Conservation (phyloP, 2,888 invertebrate species). For the Drosophila nigricruria region DNA sequence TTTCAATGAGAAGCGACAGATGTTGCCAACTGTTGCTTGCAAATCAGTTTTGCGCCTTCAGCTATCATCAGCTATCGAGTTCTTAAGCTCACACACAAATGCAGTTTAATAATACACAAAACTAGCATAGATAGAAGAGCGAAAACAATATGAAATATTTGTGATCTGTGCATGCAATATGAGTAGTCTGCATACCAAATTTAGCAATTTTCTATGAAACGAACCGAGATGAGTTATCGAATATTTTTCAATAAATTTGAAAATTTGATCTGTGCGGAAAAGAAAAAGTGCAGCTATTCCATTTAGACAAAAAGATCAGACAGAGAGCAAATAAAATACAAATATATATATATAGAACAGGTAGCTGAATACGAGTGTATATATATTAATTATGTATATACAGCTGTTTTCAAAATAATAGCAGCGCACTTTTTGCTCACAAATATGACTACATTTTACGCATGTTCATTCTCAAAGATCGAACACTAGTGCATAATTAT, state of each 20-base stretch:
- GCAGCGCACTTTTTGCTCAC: no score
- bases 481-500: no score
- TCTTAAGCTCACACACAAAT: no score
- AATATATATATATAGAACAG: no score
- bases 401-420: no score
- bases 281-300: background rate
- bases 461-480: no score
- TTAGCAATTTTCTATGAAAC: background rate
- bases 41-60: slow-evolving; percentile 29
- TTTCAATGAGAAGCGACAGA: slow-evolving; percentile 9
- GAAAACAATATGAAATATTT: background rate
- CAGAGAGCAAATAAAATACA: no score
- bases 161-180: background rate
- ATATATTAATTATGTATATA: no score
- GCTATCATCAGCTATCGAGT: background rate
- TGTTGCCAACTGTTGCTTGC: slow-evolving; percentile 36
- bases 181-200: background rate
- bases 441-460: no score
- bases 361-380: no score
- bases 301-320: background rate
- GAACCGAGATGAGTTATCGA: background rate
- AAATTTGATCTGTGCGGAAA: background rate
- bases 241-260: background rate
- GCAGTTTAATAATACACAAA: background rate
- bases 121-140: background rate